Conservation (phyloP, 2,113 vertebrate species). For the Dascyllus trimaculatus region DNA sequence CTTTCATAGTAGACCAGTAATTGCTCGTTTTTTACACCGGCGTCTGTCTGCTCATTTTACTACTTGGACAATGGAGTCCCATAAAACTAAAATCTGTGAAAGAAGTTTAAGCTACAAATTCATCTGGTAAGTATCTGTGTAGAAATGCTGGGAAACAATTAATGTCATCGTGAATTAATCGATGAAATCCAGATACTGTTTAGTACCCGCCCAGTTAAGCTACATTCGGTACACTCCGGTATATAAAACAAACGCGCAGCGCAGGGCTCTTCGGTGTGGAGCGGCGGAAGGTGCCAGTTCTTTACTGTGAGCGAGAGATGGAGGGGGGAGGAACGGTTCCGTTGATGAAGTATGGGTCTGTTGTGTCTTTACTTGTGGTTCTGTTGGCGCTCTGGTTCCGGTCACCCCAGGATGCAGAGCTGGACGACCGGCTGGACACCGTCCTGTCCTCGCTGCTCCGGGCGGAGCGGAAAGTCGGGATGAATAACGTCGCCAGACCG, state of each 20-base stretch:
- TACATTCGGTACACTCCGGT: neutral
- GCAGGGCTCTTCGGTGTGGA: neutral
- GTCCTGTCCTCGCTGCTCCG: constrained; percentile 86
- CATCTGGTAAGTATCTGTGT: too few species aligned
- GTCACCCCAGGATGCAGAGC: constrained; percentile 60
- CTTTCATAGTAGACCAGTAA: neutral
- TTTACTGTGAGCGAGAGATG: constrained; percentile 37
- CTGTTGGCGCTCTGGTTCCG: constrained; percentile 83
- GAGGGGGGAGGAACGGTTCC: constrained; percentile 64
- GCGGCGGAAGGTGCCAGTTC: neutral
- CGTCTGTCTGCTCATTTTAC: neutral
- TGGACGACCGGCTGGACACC: constrained; percentile 83
- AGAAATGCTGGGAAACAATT: too few species aligned
- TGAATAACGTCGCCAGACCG: constrained; percentile 76
- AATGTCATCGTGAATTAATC: neutral
- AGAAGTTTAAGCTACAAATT: too few species aligned
- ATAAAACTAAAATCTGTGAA: neutral
- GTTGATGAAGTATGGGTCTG: constrained; percentile 80
- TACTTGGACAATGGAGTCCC: neutral
- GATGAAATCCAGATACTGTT: neutral
- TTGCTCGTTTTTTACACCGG: neutral
- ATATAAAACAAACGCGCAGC: neutral
- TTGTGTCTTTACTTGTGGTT: constrained; percentile 79
- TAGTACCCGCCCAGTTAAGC: fast-evolving
- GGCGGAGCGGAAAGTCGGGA: constrained; percentile 85